These are phyloP conservation scores for Synergus umbraculus DNA, from an alignment of 2,888 invertebrate species.

Conservation along the genomic window DNA sequence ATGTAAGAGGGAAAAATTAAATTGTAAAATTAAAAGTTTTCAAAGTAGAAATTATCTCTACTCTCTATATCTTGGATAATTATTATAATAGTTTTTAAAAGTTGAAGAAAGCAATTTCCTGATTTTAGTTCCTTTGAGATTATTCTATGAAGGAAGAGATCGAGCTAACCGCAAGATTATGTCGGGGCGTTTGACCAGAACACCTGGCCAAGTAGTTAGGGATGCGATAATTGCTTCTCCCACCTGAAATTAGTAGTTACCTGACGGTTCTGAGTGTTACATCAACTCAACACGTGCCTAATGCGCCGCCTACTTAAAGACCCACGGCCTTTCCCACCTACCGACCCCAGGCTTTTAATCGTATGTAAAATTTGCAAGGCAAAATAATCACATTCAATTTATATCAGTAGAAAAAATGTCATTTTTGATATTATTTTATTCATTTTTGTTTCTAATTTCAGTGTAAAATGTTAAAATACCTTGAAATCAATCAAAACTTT, in stretches of 20 bases:
- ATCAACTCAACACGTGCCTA: conserved; percentile 47
- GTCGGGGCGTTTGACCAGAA: not conserved
- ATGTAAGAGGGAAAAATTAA: not conserved
- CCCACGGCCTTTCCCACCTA: not conserved
- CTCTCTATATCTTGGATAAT: not conserved
- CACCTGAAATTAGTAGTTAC: conserved; percentile 52
- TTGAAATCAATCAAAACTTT: too few relatives aligned
- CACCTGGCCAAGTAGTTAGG: conserved; percentile 25
- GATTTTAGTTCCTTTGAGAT: not conserved
- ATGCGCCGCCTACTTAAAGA: conserved; percentile 28
- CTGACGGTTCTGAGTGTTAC: conserved; percentile 36
- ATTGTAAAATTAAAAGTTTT: not conserved
- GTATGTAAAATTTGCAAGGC: not conserved
- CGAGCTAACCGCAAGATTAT: conserved; percentile 18
- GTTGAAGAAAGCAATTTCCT: not conserved
- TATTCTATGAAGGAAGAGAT: not conserved
- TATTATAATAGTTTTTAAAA: not conserved
- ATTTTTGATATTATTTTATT: not conserved
- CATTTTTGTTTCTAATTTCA: not conserved
- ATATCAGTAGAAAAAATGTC: not conserved
- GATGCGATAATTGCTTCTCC: conserved; percentile 55
- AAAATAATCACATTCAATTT: not conserved
- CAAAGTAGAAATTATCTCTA: not conserved
- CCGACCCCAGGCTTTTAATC: not conserved
- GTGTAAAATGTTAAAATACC: too few relatives aligned